phyloP scores from a whole-genome alignment of 2,113 vertebrate species.

The Phrynosoma blainvillii region DNA sequence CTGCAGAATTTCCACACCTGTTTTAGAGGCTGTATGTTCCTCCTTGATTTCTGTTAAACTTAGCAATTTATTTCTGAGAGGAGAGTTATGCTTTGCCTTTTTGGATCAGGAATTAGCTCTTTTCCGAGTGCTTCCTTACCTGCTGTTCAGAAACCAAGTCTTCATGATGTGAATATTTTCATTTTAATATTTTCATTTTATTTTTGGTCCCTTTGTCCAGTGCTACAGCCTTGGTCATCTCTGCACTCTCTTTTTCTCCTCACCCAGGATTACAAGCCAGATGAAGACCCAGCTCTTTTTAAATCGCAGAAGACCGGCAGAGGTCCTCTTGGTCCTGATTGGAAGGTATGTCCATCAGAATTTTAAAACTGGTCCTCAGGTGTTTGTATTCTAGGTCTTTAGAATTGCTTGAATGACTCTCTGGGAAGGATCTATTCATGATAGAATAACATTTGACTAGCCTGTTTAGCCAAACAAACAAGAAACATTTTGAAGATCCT shows the following conservation, averaged over 20 bases:
- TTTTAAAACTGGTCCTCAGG: too few species aligned
- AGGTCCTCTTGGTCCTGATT: constrained; percentile 72
- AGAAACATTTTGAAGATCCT: too few species aligned
- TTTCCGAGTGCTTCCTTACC: not conserved
- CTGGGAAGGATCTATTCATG: not conserved
- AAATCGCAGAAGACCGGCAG: constrained; percentile 73
- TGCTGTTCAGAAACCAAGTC: not conserved
- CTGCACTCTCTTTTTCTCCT: not conserved
- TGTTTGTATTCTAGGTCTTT: not conserved
- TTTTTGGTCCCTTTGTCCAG: not conserved
- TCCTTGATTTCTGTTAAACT: not conserved
- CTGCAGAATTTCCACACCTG: too few species aligned
- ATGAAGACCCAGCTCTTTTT: constrained; percentile 73
- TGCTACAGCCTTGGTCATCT: not conserved
- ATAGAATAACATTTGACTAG: not conserved
- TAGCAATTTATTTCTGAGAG: not conserved
- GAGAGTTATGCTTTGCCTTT: not conserved
- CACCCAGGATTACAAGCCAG: constrained; percentile 72
- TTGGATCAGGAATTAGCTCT: not conserved
- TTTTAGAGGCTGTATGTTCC: not conserved
- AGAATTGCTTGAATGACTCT: not conserved
- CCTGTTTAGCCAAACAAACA: not conserved
- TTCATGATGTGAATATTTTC: not conserved
- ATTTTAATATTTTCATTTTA: too few species aligned
- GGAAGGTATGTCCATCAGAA: constrained; percentile 64